Conservation (phyloP, 2,797 vertebrate genomes). For the Glossophaga mutica region DNA sequence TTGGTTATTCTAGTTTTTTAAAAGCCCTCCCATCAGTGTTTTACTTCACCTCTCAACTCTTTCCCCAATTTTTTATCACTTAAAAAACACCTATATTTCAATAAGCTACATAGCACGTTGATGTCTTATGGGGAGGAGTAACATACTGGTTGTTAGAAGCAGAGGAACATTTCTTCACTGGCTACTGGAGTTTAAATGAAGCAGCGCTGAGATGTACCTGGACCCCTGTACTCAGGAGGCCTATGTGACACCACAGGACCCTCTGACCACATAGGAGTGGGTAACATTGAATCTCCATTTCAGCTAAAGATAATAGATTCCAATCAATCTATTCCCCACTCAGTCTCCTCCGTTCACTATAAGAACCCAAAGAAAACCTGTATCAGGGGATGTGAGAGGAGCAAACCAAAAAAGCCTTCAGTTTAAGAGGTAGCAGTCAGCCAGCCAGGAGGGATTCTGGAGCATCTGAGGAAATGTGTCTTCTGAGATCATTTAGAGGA, state of each 20-base stretch:
- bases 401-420: background rate
- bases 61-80: background rate
- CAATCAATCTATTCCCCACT: background rate
- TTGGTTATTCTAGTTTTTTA: background rate
- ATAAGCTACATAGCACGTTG: background rate
- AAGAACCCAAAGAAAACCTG: background rate
- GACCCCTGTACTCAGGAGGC: background rate
- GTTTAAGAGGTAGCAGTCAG: background rate
- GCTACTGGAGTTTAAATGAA: background rate
- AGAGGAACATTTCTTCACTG: background rate
- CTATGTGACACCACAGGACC: background rate
- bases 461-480: background rate
- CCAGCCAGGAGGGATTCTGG: background rate
- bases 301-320: background rate
- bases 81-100: background rate
- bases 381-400: background rate
- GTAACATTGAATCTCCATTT: background rate
- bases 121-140: background rate
- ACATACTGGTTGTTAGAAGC: background rate
- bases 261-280: background rate
- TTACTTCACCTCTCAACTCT: background rate
- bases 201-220: background rate
- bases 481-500: background rate
- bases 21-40: background rate
- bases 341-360: background rate